Evolutionary conservation across 2,113 vertebrate species (phyloP).

Genomic region (Pseudolaguvia tuberculata): DNA sequence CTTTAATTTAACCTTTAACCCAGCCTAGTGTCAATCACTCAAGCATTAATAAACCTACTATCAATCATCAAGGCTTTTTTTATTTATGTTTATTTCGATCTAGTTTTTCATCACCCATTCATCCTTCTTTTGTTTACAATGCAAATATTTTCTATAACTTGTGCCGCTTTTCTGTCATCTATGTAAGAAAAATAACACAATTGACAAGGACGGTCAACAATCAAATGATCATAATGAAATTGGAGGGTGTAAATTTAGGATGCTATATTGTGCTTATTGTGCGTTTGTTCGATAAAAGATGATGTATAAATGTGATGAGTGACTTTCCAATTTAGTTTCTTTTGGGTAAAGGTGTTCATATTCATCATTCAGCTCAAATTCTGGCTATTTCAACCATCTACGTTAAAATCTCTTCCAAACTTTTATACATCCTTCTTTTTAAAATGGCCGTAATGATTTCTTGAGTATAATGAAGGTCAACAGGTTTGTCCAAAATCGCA

Average conservation of each 20-base stretch:
- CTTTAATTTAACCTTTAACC: slow-evolving; percentile 59
- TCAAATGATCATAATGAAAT: not conserved
- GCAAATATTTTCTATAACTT: not conserved
- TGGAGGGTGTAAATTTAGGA: not conserved
- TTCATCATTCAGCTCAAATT: not conserved
- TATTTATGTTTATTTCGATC: not conserved
- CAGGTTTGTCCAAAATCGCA: slow-evolving; percentile 4
- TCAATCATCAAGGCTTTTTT: not conserved
- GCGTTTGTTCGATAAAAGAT: not conserved
- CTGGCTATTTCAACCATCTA: not conserved
- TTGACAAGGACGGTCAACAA: not conserved
- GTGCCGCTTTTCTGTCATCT: not conserved
- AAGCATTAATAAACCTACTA: not conserved
- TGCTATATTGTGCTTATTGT: not conserved
- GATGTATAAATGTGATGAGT: not conserved
- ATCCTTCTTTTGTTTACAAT: not conserved
- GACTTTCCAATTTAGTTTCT: not conserved
- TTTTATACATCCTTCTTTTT: not conserved
- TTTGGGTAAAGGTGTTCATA: not conserved
- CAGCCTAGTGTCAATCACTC: not conserved
- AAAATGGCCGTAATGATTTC: not conserved
- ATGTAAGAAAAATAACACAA: not conserved
- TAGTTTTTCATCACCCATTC: not conserved
- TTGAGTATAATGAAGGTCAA: not conserved
- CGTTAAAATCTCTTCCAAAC: too few relatives aligned